Conservation (phyloP, 1,140 invertebrate genomes). For the Sinella curviseta region DNA sequence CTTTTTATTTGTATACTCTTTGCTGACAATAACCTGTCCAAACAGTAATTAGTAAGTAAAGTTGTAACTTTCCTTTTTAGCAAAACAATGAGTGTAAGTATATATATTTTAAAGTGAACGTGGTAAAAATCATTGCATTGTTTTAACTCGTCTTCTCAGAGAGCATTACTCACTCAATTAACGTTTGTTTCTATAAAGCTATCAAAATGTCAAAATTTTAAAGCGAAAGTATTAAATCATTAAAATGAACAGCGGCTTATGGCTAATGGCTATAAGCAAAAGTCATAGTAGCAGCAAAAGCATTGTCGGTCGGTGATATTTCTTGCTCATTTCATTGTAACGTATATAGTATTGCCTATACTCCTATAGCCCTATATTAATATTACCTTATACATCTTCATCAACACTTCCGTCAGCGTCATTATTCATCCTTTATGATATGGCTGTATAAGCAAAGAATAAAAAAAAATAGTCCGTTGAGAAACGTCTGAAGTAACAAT, state of each 20-base stretch:
- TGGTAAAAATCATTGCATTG: too few relatives aligned
- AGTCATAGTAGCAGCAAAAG: too few relatives aligned
- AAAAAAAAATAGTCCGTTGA: constrained; percentile 1
- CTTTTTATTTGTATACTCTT: too few relatives aligned
- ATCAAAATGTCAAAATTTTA: not conserved
- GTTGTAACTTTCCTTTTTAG: too few relatives aligned
- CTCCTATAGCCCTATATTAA: not conserved
- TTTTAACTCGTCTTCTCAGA: not conserved
- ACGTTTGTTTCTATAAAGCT: not conserved
- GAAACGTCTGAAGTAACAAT: constrained; percentile 22
- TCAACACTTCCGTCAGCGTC: constrained; percentile 20
- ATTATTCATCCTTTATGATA: constrained; percentile 13
- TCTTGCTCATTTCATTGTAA: too few relatives aligned
- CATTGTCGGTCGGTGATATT: too few relatives aligned
- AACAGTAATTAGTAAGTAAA: not conserved
- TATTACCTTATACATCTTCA: not conserved
- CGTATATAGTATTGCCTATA: too few relatives aligned
- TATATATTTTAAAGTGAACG: too few relatives aligned
- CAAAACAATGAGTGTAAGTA: too few relatives aligned
- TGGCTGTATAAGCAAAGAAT: not conserved
- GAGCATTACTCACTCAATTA: not conserved
- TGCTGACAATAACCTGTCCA: not conserved
- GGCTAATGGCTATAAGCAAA: too few relatives aligned
- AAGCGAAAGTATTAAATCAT: not conserved
- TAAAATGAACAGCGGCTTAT: not conserved